phyloP scores from a whole-genome alignment of 1,140 invertebrate genomes.

The Platorchestia sp. region DNA sequence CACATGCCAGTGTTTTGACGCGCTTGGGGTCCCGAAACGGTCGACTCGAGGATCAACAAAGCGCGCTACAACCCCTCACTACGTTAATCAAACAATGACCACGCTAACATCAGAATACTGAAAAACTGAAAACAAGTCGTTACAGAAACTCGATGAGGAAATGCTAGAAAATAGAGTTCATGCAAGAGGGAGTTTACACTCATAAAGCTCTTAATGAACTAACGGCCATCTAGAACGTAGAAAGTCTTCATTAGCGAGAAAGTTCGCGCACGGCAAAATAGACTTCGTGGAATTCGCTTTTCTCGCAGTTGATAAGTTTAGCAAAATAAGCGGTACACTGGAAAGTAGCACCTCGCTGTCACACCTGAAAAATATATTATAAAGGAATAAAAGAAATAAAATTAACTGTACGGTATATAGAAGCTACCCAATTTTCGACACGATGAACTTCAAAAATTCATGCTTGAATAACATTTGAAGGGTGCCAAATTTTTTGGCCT shows the following conservation, averaged over 20 bases:
- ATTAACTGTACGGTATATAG: too few species aligned
- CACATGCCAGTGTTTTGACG: background rate
- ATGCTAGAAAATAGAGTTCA: background rate
- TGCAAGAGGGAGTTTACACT: background rate
- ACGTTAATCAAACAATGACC: background rate
- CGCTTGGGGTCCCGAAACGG: background rate
- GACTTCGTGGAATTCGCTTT: too few species aligned
- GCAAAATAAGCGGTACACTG: background rate
- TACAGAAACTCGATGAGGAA: background rate
- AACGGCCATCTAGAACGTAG: background rate
- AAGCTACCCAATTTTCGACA: too few species aligned
- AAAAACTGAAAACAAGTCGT: background rate
- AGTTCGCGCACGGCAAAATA: background rate
- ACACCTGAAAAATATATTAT: too few species aligned
- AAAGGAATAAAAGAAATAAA: too few species aligned
- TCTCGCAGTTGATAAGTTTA: background rate
- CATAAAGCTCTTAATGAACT: background rate
- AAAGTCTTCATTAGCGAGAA: too few species aligned
- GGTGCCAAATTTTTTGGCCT: too few species aligned
- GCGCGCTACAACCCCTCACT: background rate
- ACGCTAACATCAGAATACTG: background rate
- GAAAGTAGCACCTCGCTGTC: too few species aligned
- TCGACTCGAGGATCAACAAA: background rate
- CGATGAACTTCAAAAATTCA: too few species aligned
- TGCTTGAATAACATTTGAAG: too few species aligned